phyloP scores from a whole-genome alignment of 2,888 invertebrate species.

The Acanthosepion esculentum region DNA sequence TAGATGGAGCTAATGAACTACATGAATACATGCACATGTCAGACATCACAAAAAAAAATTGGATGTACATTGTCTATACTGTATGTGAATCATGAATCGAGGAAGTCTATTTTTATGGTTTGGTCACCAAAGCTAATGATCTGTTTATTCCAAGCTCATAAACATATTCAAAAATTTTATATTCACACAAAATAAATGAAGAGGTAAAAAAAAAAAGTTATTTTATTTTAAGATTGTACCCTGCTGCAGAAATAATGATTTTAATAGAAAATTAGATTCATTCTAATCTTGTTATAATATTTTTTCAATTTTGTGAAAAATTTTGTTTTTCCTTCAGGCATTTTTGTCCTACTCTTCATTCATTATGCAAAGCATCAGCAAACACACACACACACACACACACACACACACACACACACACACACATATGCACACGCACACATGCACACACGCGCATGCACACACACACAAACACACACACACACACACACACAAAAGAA shows the following conservation, averaged over 20 bases:
- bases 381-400: neutral
- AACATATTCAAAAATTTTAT: neutral
- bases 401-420: neutral
- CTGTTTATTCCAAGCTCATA: neutral
- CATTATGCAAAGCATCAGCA: neutral
- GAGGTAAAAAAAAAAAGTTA: neutral
- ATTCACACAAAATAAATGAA: neutral
- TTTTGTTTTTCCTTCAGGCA: slow-evolving; percentile 21
- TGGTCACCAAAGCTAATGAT: slow-evolving; percentile 23
- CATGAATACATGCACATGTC: neutral
- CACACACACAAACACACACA: neutral
- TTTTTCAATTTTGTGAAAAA: neutral
- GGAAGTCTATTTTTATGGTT: too few relatives aligned
- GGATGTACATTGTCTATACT: too few relatives aligned
- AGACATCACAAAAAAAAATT: neutral
- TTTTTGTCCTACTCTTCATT: neutral
- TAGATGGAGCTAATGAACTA: neutral
- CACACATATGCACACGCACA: neutral
- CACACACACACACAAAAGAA: neutral
- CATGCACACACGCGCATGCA: neutral
- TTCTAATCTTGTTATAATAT: slow-evolving; percentile 33
- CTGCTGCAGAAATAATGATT: slow-evolving; percentile 12
- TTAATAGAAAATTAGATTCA: slow-evolving; percentile 15
- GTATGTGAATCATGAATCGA: too few relatives aligned
- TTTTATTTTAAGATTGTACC: neutral